These are phyloP conservation scores for Sycophila sp. DNA, from an alignment of 1,140 invertebrate species.

Conservation along the genomic window DNA sequence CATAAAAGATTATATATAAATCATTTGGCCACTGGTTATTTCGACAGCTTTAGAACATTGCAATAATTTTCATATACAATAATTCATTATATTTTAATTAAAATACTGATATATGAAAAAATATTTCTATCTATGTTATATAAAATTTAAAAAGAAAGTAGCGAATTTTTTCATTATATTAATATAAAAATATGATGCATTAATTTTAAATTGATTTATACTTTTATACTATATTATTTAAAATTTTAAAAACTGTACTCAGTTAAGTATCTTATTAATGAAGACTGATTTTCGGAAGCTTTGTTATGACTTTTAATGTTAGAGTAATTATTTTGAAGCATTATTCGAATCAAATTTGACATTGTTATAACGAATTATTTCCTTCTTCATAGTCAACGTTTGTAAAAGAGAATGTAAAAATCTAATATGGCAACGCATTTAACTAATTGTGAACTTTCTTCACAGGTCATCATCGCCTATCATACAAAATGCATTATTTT, in stretches of 20 bases:
- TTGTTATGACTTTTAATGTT: too few species aligned
- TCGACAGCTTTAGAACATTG: conserved; percentile 24
- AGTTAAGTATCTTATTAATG: too few species aligned
- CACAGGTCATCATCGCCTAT: conserved; percentile 91
- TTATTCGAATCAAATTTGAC: too few species aligned
- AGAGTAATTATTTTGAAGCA: too few species aligned
- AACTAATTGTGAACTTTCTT: conserved; percentile 39
- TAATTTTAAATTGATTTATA: conserved; percentile 10
- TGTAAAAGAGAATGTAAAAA: conserved; percentile 11
- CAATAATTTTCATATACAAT: conserved; percentile 23
- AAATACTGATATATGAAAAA: conserved; percentile 25
- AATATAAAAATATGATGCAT: conserved; percentile 18
- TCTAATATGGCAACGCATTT: conserved; percentile 24
- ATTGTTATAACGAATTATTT: background rate
- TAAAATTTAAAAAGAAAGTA: conserved; percentile 15
- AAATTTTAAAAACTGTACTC: too few species aligned
- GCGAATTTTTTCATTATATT: background rate
- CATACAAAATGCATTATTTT: conserved; percentile 90
- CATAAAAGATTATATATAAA: conserved; percentile 22
- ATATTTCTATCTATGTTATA: conserved; percentile 23
- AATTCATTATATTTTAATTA: conserved; percentile 6
- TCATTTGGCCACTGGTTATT: conserved; percentile 31
- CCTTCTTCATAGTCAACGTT: background rate
- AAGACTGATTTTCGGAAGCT: too few species aligned
- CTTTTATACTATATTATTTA: background rate